Percentiles rank a stretch among this genome's conserved stretches.
These are phyloP conservation scores for Plestiodon gilberti DNA, from an alignment of 2,113 vertebrate genomes.

Conservation along the genomic window DNA sequence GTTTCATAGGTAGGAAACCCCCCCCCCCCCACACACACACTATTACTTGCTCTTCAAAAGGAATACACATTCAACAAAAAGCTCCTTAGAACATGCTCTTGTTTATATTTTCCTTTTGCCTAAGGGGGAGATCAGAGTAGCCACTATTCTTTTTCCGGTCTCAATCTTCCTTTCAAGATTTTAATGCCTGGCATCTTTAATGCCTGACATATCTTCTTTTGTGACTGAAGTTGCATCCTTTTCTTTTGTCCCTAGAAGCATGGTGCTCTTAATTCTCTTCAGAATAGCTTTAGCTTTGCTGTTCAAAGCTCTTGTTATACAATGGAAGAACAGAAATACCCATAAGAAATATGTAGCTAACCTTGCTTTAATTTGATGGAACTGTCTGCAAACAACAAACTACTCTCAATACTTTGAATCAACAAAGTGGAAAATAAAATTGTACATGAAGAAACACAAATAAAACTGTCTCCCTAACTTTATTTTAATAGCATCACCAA, in stretches of 20 bases:
- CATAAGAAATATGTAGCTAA: background rate
- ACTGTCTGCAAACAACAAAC: background rate
- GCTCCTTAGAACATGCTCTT: background rate
- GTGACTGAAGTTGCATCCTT: background rate
- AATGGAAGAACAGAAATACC: background rate
- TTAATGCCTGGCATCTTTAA: background rate
- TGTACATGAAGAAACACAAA: background rate
- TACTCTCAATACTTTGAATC: background rate
- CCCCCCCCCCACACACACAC: no score
- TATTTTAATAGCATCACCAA: conserved; percentile 1
- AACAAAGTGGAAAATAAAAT: background rate
- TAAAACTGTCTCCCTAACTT: background rate
- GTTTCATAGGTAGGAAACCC: background rate
- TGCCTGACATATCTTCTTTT: background rate
- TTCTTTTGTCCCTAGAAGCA: background rate
- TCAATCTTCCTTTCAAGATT: background rate
- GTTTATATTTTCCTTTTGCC: background rate
- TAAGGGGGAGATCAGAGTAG: background rate
- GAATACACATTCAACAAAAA: background rate
- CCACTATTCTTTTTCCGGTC: no score
- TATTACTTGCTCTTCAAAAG: background rate
- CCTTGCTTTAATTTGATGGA: background rate
- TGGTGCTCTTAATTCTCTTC: background rate
- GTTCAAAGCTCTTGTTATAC: no score
- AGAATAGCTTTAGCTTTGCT: no score